phyloP scores from a whole-genome alignment of 2,888 invertebrate genomes.

The Melangyna quadrimaculata region DNA sequence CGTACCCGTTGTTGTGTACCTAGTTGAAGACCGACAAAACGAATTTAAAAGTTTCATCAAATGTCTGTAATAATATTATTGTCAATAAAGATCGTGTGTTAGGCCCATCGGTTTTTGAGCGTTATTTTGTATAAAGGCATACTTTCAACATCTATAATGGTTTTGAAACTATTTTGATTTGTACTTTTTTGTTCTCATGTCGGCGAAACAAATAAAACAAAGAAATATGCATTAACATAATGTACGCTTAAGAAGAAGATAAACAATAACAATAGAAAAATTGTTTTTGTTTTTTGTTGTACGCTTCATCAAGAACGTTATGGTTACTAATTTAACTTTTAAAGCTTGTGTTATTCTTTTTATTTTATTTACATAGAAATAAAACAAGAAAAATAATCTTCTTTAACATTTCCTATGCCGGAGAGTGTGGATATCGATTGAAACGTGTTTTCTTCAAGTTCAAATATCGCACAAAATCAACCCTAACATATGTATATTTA shows the following conservation, averaged over 20 bases:
- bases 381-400: background rate
- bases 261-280: too few species aligned
- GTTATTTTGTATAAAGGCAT: too few species aligned
- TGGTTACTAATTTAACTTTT: background rate
- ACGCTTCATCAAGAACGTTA: background rate
- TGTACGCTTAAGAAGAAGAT: too few species aligned
- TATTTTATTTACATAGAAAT: background rate
- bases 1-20: too few species aligned
- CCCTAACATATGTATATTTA: background rate
- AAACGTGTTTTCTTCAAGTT: slow-evolving; percentile 50
- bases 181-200: background rate
- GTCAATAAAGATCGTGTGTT: too few species aligned
- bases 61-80: too few species aligned
- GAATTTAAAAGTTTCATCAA: too few species aligned
- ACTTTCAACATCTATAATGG: too few species aligned
- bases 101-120: too few species aligned
- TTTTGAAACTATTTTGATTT: too few species aligned
- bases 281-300: too few species aligned
- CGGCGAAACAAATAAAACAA: background rate
- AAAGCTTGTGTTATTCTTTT: background rate
- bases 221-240: background rate
- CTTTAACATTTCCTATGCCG: slow-evolving; percentile 1
- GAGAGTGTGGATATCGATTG: slow-evolving; percentile 63
- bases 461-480: slow-evolving; percentile 26
- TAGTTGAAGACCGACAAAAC: too few species aligned